phyloP scores from a whole-genome alignment of 2,888 invertebrate genomes.

The Epirrhoe alternata region DNA sequence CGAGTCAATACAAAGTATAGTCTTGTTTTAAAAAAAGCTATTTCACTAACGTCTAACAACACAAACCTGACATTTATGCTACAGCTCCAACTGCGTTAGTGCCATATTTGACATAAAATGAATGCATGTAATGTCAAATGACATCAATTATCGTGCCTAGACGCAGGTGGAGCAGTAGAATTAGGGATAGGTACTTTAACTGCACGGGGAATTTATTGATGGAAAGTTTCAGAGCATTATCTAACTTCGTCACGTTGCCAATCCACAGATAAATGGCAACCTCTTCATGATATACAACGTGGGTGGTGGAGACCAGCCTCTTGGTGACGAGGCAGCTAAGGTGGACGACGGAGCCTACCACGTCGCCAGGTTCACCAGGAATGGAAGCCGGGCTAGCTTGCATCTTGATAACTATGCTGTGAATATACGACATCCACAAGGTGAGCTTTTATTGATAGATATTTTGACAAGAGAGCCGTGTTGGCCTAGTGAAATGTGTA shows the following conservation, averaged over 20 bases:
- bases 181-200: too few species aligned
- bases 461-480: background rate
- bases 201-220: too few species aligned
- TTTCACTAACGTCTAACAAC: too few species aligned
- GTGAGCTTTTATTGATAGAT: constrained; percentile 72
- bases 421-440: constrained; percentile 93
- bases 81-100: too few species aligned
- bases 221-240: background rate
- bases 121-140: too few species aligned
- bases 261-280: constrained; percentile 93
- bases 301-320: constrained; percentile 95
- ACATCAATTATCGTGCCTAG: too few species aligned
- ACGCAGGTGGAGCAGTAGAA: too few species aligned
- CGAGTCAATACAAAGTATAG: too few species aligned
- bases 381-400: constrained; percentile 95
- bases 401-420: constrained; percentile 96
- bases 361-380: constrained; percentile 94
- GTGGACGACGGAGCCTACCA: constrained; percentile 98
- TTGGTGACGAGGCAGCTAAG: constrained; percentile 95
- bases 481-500: too few species aligned
- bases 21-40: too few species aligned
- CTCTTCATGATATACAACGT: constrained; percentile 97
- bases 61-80: too few species aligned
- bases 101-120: too few species aligned
- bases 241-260: background rate